Evolutionary conservation across 2,113 vertebrate genomes (phyloP).

Genomic region (Phaethon lepturus): DNA sequence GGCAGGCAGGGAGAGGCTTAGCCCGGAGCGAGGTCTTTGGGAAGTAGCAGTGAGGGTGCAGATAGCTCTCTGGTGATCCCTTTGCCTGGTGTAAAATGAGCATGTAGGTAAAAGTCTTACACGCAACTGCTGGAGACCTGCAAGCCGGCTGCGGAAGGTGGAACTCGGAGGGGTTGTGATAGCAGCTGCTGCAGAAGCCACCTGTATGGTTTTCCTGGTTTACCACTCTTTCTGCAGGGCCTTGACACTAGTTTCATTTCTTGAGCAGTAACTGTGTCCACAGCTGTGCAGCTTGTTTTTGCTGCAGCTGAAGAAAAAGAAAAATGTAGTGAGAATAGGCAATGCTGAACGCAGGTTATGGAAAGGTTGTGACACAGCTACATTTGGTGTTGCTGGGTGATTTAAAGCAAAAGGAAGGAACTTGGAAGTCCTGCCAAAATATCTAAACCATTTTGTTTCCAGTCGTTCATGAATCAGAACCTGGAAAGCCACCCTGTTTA

Average conservation of each 20-base stretch:
- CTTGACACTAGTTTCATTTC: background rate
- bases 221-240: background rate
- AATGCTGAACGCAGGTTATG: background rate
- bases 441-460: background rate
- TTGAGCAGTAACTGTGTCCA: background rate
- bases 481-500: background rate
- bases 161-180: background rate
- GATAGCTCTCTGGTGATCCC: accelerated
- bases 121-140: background rate
- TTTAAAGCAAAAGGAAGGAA: background rate
- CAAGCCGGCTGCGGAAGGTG: background rate
- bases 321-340: background rate
- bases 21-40: background rate
- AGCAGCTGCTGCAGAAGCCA: background rate
- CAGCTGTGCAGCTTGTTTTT: background rate
- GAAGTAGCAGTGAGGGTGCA: background rate
- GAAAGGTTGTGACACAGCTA: background rate
- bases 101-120: accelerated
- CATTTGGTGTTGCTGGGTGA: background rate
- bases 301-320: conserved; percentile 8
- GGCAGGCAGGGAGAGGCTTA: background rate
- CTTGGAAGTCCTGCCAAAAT: background rate
- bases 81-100: background rate
- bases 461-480: accelerated
- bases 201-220: background rate